Conservation (phyloP, 2,888 invertebrate species). For the Leptinotarsa tumamoca region DNA sequence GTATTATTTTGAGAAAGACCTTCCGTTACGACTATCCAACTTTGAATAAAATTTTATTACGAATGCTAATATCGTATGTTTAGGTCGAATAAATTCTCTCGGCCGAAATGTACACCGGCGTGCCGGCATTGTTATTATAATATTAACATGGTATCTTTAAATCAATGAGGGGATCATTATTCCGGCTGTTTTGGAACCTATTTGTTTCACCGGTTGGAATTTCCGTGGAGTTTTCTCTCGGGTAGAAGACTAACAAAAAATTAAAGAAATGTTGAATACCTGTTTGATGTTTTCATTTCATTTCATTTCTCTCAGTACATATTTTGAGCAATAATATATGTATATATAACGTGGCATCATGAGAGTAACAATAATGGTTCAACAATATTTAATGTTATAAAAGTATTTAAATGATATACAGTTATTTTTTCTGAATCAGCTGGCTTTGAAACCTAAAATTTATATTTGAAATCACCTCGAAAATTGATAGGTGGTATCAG, state of each 20-base stretch:
- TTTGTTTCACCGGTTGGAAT: conserved; percentile 11
- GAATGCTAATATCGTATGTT: conserved; percentile 53
- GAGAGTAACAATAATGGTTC: no score
- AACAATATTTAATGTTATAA: no score
- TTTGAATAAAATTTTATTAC: conserved; percentile 52
- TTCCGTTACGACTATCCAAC: conserved; percentile 40
- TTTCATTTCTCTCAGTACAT: no score
- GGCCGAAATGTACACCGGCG: conserved; percentile 42
- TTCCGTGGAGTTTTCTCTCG: not conserved
- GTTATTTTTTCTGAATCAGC: no score
- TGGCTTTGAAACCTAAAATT: no score
- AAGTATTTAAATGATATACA: no score
- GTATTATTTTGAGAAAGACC: conserved; percentile 43
- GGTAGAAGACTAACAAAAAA: not conserved
- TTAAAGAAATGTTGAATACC: not conserved
- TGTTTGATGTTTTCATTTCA: no score
- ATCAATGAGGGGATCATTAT: conserved; percentile 34
- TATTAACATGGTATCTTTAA: conserved; percentile 38
- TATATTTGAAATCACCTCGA: no score
- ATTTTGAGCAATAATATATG: no score
- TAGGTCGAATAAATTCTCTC: conserved; percentile 47
- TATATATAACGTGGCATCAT: no score
- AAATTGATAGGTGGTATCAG: no score
- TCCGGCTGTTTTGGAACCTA: conserved; percentile 23
- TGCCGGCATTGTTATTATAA: conserved; percentile 43